Base-by-base conservation (phyloP, 2,797 vertebrate genomes). In the Eptatretus atami region DNA sequence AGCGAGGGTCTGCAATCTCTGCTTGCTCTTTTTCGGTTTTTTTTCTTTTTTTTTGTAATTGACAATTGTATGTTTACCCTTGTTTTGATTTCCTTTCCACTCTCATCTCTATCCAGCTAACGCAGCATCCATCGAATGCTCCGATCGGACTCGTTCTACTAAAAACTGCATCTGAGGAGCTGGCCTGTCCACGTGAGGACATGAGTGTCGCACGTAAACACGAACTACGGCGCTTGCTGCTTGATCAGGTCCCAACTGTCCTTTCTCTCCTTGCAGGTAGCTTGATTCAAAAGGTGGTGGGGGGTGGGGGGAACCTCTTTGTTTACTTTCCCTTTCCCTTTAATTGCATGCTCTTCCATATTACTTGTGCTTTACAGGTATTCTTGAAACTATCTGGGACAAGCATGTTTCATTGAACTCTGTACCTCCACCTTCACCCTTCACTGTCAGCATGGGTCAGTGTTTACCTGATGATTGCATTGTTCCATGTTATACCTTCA, bases 101-200 rank as follows among this genome's bases (percentile, higher is more conserved):
- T 44, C 31, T 44, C 31, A 44, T 44, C 31, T 44, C 31, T 44
- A 8, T 44, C 31, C 74, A 96, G 92, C 72, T 96, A 72, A 88
- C 95, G 73, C 90, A 94, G 76, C 80, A 84, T 15, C 85, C 85
- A 10, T 76, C 78, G 68, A 78, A 86, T 66, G 83, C 84, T 14
- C 76, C 82, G 1, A 72, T 98, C 63, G 92, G 92, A 2, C 74
- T 98, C 71, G 79, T 98, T 68, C 81, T 98, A 79, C 73, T 98
- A 69, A 96, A 94, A 73, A 98, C 86, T 52, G 93, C 90, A 1
- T 98, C 90, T 0, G 92, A 98, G 74, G 92, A 98, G 68, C 76
- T 96, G 69, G 90, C 88, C 0, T 96, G 88, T 74, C 90, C 90
- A 0, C 78, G 90, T 12, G 92, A 98, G 75, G 92, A 98, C 69